Percentiles rank a stretch among this genome's conserved stretches.
These are phyloP conservation scores for Flexamia atlantica DNA, from an alignment of 2,888 invertebrate species.

Conservation along the genomic window DNA sequence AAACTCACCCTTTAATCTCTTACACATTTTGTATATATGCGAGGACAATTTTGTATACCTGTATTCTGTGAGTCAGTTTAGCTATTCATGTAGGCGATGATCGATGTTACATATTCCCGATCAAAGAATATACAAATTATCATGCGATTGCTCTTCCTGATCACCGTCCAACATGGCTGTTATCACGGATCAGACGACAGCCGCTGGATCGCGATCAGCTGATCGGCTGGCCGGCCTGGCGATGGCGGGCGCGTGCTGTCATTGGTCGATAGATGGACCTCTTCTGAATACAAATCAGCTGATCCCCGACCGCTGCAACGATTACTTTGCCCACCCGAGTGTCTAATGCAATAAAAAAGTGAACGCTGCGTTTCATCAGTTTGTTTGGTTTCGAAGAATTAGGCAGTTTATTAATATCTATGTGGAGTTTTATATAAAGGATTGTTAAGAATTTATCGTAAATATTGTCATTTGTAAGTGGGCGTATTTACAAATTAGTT, in stretches of 20 bases:
- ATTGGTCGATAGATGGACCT: constrained; percentile 2
- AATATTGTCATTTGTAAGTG: no score
- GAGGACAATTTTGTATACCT: no score
- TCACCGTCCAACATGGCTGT: not conserved
- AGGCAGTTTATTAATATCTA: not conserved
- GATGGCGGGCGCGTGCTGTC: constrained; percentile 24
- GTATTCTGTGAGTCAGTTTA: no score
- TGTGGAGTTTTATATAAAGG: not conserved
- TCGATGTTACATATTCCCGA: no score
- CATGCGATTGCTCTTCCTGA: no score
- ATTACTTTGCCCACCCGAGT: not conserved
- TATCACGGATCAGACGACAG: not conserved
- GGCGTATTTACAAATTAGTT: no score
- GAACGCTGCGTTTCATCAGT: not conserved
- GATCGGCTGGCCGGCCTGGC: not conserved
- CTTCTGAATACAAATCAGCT: constrained; percentile 13
- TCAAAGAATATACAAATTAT: no score
- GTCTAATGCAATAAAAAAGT: not conserved
- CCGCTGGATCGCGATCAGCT: constrained; percentile 9
- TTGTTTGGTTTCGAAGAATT: not conserved
- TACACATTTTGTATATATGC: no score
- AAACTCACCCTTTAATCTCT: no score
- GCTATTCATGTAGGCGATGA: no score
- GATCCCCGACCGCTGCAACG: not conserved
- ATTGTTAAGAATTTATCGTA: no score